Evolutionary conservation across 1,140 invertebrate species (phyloP).

Genomic region (Brevipalpus yothersi): DNA sequence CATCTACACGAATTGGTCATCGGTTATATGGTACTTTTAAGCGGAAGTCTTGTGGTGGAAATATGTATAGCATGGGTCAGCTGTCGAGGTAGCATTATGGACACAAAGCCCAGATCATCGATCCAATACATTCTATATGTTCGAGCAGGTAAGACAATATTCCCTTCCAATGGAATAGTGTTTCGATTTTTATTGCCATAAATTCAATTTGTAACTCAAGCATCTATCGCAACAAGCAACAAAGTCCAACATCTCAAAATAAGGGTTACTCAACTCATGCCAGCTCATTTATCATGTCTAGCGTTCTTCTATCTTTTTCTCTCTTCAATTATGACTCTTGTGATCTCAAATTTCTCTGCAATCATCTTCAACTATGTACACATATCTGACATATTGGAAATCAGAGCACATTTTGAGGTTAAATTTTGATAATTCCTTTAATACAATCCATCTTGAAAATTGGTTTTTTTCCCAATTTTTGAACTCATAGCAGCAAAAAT

Average conservation of each 20-base stretch:
- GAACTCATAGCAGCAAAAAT: too few relatives aligned
- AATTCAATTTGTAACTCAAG: too few relatives aligned
- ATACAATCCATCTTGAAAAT: too few relatives aligned
- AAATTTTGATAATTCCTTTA: too few relatives aligned
- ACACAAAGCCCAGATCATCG: slow-evolving; percentile 38
- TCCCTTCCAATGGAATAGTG: background rate
- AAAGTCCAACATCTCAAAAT: too few relatives aligned
- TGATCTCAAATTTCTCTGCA: background rate
- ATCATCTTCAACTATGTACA: background rate
- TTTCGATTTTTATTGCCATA: too few relatives aligned
- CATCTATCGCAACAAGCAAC: too few relatives aligned
- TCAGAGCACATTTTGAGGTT: too few relatives aligned
- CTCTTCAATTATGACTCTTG: background rate
- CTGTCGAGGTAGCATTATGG: slow-evolving; percentile 53
- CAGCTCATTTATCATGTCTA: background rate
- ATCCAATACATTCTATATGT: slow-evolving; percentile 61
- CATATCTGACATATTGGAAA: too few relatives aligned
- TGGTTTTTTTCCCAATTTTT: too few relatives aligned
- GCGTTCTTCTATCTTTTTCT: background rate
- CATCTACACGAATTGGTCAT: slow-evolving; percentile 38
- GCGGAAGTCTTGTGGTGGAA: slow-evolving; percentile 40
- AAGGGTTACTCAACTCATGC: too few relatives aligned
- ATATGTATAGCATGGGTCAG: slow-evolving; percentile 43
- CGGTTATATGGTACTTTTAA: slow-evolving; percentile 40
- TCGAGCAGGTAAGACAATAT: slow-evolving; percentile 37